Evolutionary conservation across 2,113 vertebrate genomes (phyloP), one percentile per base, ranked within the genome.

Genomic region (Onychostoma macrolepis): DNA sequence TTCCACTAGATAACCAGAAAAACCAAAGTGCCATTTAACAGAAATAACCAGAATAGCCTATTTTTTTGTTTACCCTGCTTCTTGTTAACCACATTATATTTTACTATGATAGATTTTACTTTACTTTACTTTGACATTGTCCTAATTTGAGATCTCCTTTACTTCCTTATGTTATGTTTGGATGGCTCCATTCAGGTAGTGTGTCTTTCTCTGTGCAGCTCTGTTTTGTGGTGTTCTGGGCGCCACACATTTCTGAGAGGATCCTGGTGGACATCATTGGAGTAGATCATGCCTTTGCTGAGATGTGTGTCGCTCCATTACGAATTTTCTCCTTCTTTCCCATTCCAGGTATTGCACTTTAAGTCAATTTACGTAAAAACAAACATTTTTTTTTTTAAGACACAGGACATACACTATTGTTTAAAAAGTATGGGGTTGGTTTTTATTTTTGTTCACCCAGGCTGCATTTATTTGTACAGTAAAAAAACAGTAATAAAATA

Each of bases 161-260:
- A 38, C 38, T 9, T 43, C 3, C 19, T 0, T 53, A 3, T 77
- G 33, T 28, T 56, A 6, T 81, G 36, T 82, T 24, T 82, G 6
- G 11, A 28, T 53, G 13, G 45, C 30, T 80, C n/a, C 24, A 21
- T 80, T 78, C 26, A 53, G 6, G 33, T 82, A 19, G 48, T 43
- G 4, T 86, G 12, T 85, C 26, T 82, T 48, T 81, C n/a, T 53
- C 56, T 87, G 3, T 33, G 1, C 92, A 97, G 97, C 96, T 97
- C 87, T 97, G 97, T 80, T 97, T 97, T 65, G 93, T 97, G 91
- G 97, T 97, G 94, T 97, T 97, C 90, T 97, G 96, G 97, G 97
- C 96, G 0, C 97, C 97, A 48, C 95, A 96, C 0, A 92, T 97
- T 24, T 97, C 96, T 0, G 96, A 97, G 94, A 96, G 95, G 88